Conservation (phyloP, 2,113 vertebrate species). For the Empidonax alnorum region DNA sequence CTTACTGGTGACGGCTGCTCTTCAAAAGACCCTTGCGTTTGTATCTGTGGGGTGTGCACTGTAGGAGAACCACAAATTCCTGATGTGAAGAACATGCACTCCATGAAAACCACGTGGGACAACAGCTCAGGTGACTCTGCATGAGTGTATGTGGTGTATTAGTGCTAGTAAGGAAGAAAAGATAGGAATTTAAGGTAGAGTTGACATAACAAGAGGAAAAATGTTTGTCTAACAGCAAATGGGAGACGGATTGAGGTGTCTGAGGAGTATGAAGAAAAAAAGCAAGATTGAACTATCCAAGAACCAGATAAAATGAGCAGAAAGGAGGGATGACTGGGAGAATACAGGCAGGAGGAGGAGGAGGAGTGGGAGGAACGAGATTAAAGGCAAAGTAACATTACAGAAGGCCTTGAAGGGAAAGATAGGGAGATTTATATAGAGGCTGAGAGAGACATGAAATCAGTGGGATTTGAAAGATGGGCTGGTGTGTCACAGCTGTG, state of each 20-base stretch:
- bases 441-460: not conserved
- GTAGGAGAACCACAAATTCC: not conserved
- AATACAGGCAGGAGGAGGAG: not conserved
- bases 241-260: not conserved
- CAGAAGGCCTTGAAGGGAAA: not conserved
- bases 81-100: not conserved
- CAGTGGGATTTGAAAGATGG: not conserved
- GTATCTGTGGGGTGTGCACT: not conserved
- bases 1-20: not conserved
- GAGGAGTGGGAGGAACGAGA: not conserved
- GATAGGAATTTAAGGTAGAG: not conserved
- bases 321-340: not conserved
- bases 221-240: not conserved
- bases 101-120: not conserved
- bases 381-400: not conserved
- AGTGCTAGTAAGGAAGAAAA: not conserved
- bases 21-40: not conserved
- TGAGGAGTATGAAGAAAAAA: not conserved
- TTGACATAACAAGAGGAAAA: not conserved
- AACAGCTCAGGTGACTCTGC: not conserved
- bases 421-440: not conserved
- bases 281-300: not conserved
- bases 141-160: accelerated
- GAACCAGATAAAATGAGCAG: not conserved
- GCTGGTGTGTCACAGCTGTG: not conserved